A percentile compares a stretch with the other conserved stretches of the same genome.
Evolutionary conservation across 2,113 vertebrate genomes (phyloP).

Genomic region (Peromyscus maniculatus): DNA sequence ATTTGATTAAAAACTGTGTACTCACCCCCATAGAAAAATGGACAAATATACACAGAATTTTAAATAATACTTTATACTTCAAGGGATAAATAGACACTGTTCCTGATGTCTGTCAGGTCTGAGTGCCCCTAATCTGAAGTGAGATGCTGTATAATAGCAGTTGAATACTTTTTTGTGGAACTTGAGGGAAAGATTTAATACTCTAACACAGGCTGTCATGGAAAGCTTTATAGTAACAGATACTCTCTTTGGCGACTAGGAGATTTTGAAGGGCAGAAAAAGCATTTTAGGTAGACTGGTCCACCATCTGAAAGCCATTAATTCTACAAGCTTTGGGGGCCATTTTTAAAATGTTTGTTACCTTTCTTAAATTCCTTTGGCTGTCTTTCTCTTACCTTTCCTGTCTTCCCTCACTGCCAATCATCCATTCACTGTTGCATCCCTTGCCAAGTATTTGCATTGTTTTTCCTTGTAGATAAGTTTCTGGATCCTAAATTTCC

Average conservation of each 20-base stretch:
- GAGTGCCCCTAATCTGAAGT: conserved; percentile 5
- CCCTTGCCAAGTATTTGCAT: conserved; percentile 1
- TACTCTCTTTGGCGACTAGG: neutral
- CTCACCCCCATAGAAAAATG: neutral
- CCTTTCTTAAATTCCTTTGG: neutral
- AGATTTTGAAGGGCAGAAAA: neutral
- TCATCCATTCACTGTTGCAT: neutral
- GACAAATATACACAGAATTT: neutral
- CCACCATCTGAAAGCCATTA: conserved; percentile 28
- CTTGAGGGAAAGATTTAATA: conserved; percentile 22
- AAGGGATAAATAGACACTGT: neutral
- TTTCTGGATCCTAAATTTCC: conserved; percentile 1
- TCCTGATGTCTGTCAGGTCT: neutral
- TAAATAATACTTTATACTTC: neutral
- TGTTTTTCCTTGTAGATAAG: conserved; percentile 36
- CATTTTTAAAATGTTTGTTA: neutral
- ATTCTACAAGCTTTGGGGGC: conserved; percentile 20
- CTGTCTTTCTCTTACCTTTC: neutral
- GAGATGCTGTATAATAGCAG: neutral
- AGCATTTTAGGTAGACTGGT: neutral
- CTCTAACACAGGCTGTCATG: neutral
- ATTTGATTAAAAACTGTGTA: conserved; percentile 37
- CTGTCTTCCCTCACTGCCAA: neutral
- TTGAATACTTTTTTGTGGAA: conserved; percentile 14
- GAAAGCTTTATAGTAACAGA: conserved; percentile 33